Base-by-base conservation (phyloP, 1,140 invertebrate genomes). In the Nephotettix cincticeps region DNA sequence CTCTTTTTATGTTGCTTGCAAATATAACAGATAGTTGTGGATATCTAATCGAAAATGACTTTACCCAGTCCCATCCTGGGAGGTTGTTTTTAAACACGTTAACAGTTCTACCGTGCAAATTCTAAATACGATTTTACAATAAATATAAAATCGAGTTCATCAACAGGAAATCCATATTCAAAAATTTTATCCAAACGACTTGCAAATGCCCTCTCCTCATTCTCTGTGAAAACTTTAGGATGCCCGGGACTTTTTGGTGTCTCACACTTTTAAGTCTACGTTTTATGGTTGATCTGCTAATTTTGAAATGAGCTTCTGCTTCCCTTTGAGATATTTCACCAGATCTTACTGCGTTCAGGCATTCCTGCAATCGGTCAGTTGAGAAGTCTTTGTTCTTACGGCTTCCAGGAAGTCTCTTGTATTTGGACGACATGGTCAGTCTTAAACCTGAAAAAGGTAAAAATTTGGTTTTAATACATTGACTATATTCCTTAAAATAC, bases 1-100 rank as follows among this genome's bases (percentile, higher is more conserved):
- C 54, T 40, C 73, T 58, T 73, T 76, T 80, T 25, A 81, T 78
- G 45, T 77, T 78, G 69, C 75, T 70, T 13, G 71, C 56, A 30
- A 74, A 28, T 75, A 71, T 72, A 58, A 74, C 71, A 63, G 72
- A 68, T 25, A 77, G 56, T 47, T 71, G 25, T 14, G 71, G 40
- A 58, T 77, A 69, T 72, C 77, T 75, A n/a, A 69, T 63, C 47
- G 77, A 65, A 73, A 78, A 79, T 9, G 25, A 58, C 73, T 73
- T 70, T 11, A 69, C 30, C 76, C 77, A 79, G 25, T 75, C 74
- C 45, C 75, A 21, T 4, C 77, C 79, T 58, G 77, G 78, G 43
- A 75, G 30, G 70, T 79, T 79, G 45, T 79, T 74, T 63, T 68
- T 72, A 63, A 78, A 78, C 73, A 70, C 43, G 19, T 36, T 25